Base-by-base conservation (phyloP, 1,140 invertebrate genomes). In the Cotesia typhae region DNA sequence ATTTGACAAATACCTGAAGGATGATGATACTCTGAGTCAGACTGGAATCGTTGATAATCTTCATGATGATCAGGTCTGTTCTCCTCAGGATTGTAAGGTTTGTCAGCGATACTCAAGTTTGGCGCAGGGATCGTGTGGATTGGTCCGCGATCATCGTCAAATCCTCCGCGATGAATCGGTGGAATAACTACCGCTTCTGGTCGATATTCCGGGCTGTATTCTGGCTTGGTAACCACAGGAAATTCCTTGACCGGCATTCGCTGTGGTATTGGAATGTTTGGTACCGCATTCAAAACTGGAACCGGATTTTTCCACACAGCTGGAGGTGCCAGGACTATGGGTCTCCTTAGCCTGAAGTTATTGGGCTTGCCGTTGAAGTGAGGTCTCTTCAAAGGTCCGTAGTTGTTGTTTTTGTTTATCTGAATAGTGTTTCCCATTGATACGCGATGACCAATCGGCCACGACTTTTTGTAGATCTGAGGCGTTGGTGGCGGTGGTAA, bases 71-170 rank as follows among this genome's bases (percentile, higher is more conserved):
- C 70, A 9, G 38, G 14, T 10, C n/a, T 12, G n/a, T 71, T 52
- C 4, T 78, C 71, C 9, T 36, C 73, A 3, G 72, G 64, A 64
- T 76, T 80, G 57, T 78, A 80, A 7, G 79, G 79, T 14, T 81
- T 83, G 57, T 81, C 82, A 14, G 82, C 78, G 4, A 77, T 80
- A 20, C 90, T 90, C n/a, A 93, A 84, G 84, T 94, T 94, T 6
- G 93, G 93, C 6, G 93, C 93, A 78, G 93, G 93, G 71, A 94
- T 94, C 3, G 93, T 94, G 81, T 94, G 93, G 80, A 94, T 94
- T 1, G 93, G 92, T 79, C 92, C 92, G 79, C 89, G 90, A 72
- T 91, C 89, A 36, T 89, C 88, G 60, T 89, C 87, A 2, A 83
- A 59, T 10, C 52, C 71, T 0, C 71, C 80, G 51, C 79, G 72